Conservation (phyloP, 2,888 invertebrate species). For the Drosophila anomelani region DNA sequence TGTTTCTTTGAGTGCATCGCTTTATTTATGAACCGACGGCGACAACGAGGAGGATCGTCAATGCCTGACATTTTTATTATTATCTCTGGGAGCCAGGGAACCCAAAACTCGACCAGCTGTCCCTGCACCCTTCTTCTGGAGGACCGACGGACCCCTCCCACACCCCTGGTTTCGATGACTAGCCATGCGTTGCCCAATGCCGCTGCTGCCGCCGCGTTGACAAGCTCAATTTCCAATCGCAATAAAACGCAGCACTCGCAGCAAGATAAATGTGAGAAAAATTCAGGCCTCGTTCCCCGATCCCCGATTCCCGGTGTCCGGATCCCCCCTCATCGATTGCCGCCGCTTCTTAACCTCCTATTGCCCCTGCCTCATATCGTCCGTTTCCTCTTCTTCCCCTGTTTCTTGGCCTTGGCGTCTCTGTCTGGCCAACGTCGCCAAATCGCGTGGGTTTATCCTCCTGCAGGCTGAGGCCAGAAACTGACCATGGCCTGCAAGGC, state of each 20-base stretch:
- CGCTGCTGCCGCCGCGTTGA: conserved; percentile 64
- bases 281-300: conserved; percentile 61
- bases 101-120: conserved; percentile 72
- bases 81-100: conserved; percentile 55
- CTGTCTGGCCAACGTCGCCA: conserved; percentile 58
- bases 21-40: conserved; percentile 81
- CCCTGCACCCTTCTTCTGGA: conserved; percentile 31
- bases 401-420: conserved; percentile 47
- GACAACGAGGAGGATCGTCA: conserved; percentile 56
- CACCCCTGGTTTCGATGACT: conserved; percentile 51
- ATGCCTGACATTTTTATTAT: conserved; percentile 83
- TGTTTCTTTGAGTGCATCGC: conserved; percentile 68
- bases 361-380: conserved; percentile 32
- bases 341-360: conserved; percentile 2
- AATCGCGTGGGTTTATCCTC: conserved; percentile 79
- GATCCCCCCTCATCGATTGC: conserved; percentile 4
- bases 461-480: conserved; percentile 55
- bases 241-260: conserved; percentile 79
- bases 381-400: conserved; percentile 60
- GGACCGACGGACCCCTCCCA: not conserved
- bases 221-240: conserved; percentile 81
- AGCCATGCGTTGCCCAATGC: conserved; percentile 71
- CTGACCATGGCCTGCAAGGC: conserved; percentile 52
- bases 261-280: conserved; percentile 81
- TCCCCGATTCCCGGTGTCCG: not conserved